A percentile compares a stretch with the other conserved stretches of the same genome.
phyloP scores from a whole-genome alignment of 2,797 vertebrate genomes.

The Sphenodon punctatus region DNA sequence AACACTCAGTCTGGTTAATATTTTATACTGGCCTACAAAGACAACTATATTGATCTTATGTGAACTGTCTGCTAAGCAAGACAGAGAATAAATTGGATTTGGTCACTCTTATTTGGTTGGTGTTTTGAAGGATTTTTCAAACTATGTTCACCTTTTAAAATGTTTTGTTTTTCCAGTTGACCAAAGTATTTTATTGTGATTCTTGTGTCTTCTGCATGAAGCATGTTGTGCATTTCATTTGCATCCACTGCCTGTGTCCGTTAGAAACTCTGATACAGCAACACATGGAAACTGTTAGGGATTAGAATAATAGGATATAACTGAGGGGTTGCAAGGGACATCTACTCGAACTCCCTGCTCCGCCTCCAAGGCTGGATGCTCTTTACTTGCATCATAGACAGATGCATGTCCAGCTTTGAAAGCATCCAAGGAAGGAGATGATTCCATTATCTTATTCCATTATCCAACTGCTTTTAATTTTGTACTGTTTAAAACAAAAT shows the following conservation, averaged over 20 bases:
- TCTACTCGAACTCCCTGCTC: no score
- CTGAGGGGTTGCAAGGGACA: no score
- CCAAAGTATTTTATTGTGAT: conserved; percentile 45
- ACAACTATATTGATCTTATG: conserved; percentile 68
- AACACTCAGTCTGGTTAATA: conserved; percentile 63
- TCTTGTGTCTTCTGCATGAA: not conserved
- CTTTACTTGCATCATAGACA: no score
- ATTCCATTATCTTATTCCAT: no score
- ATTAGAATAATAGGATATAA: no score
- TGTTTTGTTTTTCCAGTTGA: conserved; percentile 66
- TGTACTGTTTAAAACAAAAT: no score
- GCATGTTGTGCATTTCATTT: not conserved
- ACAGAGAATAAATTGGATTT: conserved; percentile 62
- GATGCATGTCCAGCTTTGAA: no score
- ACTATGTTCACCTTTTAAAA: conserved; percentile 56
- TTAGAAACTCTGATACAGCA: not conserved
- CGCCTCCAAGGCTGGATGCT: no score
- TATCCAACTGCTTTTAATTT: no score
- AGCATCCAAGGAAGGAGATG: no score
- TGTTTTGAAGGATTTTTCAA: conserved; percentile 56
- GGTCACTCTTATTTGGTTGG: conserved; percentile 58
- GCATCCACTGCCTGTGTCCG: not conserved
- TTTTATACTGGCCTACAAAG: conserved; percentile 58
- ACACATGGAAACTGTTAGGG: no score
- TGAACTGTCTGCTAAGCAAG: conserved; percentile 66